Percentiles rank a stretch among this genome's conserved stretches.
Evolutionary conservation across 2,113 vertebrate species (phyloP).

Genomic region (Cranoglanis bouderius): DNA sequence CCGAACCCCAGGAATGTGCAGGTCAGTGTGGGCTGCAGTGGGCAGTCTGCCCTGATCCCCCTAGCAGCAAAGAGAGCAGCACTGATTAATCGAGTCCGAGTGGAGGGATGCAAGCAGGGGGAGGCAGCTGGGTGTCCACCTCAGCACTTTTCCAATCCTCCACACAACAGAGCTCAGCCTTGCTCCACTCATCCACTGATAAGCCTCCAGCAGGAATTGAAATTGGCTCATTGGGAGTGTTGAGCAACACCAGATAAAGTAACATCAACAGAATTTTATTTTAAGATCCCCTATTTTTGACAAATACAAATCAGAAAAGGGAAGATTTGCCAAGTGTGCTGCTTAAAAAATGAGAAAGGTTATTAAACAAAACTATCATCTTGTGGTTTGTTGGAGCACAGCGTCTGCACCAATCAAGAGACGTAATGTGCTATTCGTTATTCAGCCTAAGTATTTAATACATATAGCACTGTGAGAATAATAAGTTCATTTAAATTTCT

Average conservation of each 20-base stretch:
- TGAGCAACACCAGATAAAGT: constrained; percentile 71
- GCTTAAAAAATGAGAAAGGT: not conserved
- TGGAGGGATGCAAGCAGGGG: constrained; percentile 57
- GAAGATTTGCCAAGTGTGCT: constrained; percentile 1
- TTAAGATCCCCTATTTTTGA: constrained; percentile 74
- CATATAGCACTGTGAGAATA: not conserved
- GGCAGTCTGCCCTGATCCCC: constrained; percentile 43
- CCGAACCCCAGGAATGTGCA: constrained; percentile 70
- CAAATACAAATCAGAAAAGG: constrained; percentile 60
- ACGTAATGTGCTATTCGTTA: not conserved
- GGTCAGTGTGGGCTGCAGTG: constrained; percentile 54
- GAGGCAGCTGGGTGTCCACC: constrained; percentile 74
- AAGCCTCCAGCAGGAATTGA: constrained; percentile 73
- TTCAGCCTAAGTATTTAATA: not conserved
- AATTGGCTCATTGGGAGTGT: constrained; percentile 70
- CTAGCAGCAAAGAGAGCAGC: constrained; percentile 52
- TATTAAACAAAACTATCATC: constrained; percentile 60
- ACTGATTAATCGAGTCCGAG: constrained; percentile 64
- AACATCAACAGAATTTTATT: constrained; percentile 66
- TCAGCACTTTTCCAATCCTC: constrained; percentile 79
- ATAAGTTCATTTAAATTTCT: not conserved
- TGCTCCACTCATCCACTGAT: constrained; percentile 67
- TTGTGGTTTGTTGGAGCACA: constrained; percentile 53
- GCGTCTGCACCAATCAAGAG: not conserved
- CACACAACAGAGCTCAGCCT: constrained; percentile 71